Base-by-base conservation (phyloP, 2,888 invertebrate species). In the Pristionchus fissidentatus region DNA sequence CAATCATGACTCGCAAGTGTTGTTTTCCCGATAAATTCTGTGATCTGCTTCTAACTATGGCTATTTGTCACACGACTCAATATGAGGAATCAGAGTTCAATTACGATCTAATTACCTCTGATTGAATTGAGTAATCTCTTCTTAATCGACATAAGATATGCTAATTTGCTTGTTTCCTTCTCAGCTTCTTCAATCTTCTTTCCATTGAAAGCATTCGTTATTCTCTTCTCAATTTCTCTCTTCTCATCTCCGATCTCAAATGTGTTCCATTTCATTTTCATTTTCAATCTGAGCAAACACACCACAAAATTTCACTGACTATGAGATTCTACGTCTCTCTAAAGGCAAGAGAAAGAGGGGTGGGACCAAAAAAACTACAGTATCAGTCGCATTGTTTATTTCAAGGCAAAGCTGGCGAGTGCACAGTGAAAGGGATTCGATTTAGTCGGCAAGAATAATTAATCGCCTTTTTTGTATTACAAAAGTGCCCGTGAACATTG, bases 141-240 rank as follows among this genome's bases (percentile, higher is more conserved):
- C 26, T 46, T 22, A 46, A 81, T 81, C 8, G 80, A 81, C 29
- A 62, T 60, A 19, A 81, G 80, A 81, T 81, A 81, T 19, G 80
- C 80, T 2, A 81, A 32, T 62, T 43, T 81, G 32, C 26, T n/a
- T 3, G 35, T 81, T 19, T 60, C 46, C 32, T 38, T 43, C 32
- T 81, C 80, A 5, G 80, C 80, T 19, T 60, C 60, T 19, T 60
- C 32, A 10, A 81, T 43, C 3, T 7, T 13, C 7, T 15, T 19
- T 46, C 43, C 19, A 3, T 81, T 52, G 19, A 81, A 19, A 10
- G 60, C 26, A 35, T 8, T 46, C 22, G 29, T 5, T 62, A 81
- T 81, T 35, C 35, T 46, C 80, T 62, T 81, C 46, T 81, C 80
- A 43, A 81, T 52, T 22, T 81, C 46, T 10, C 0, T 32, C 26